Evolutionary conservation across 2,797 vertebrate species (phyloP).

Genomic region (Pagetopsis macropterus): DNA sequence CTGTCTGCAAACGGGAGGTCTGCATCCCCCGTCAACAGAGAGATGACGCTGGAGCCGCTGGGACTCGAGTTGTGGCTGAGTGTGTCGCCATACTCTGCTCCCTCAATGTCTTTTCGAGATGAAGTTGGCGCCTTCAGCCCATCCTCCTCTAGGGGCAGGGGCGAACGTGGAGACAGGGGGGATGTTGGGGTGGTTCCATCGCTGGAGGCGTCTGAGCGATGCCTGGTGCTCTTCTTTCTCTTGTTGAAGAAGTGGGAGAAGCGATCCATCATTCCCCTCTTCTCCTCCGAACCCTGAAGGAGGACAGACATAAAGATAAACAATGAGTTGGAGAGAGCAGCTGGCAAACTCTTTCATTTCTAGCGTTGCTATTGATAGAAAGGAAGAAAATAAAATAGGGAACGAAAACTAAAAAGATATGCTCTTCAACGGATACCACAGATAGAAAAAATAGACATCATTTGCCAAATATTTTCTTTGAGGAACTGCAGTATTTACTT

Average conservation of each 20-base stretch:
- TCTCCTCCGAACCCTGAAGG: slow-evolving; percentile 77
- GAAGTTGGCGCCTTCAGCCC: slow-evolving; percentile 50
- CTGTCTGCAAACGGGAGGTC: slow-evolving; percentile 80
- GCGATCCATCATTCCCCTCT: slow-evolving; percentile 72
- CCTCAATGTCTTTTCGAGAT: slow-evolving; percentile 27
- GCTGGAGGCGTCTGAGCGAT: slow-evolving; percentile 51
- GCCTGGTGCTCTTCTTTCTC: slow-evolving; percentile 68
- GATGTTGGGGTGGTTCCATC: slow-evolving; percentile 31
- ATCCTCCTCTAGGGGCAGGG: slow-evolving; percentile 35
- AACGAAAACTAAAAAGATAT: background rate
- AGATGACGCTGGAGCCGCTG: slow-evolving; percentile 60
- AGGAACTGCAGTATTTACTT: background rate
- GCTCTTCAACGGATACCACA: background rate
- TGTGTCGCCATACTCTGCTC: background rate
- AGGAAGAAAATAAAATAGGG: background rate
- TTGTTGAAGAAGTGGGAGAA: slow-evolving; percentile 76
- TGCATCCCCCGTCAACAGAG: slow-evolving; percentile 39
- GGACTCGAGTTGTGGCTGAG: slow-evolving; percentile 51
- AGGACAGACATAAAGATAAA: slow-evolving; percentile 17
- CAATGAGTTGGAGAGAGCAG: slow-evolving; percentile 12
- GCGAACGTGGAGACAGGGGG: slow-evolving; percentile 47
- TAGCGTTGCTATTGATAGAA: background rate
- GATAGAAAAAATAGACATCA: background rate
- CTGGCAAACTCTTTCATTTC: slow-evolving; percentile 2
- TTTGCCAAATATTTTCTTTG: background rate